These are phyloP conservation scores for Ispidina picta DNA, from an alignment of 2,797 vertebrate genomes.

Conservation along the genomic window DNA sequence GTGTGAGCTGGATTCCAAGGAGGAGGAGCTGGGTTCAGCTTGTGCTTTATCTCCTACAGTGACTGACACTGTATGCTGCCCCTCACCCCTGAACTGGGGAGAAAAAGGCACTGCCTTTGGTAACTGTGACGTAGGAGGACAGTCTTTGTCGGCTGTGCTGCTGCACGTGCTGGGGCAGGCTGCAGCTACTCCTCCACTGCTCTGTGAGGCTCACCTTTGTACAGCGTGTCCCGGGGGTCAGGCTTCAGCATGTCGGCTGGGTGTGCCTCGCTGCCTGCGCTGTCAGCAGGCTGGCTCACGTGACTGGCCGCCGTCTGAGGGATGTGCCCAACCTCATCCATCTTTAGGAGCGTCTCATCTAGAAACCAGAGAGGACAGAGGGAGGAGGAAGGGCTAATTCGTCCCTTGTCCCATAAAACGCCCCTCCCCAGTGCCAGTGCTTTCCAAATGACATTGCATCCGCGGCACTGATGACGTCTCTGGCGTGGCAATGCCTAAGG, in stretches of 20 bases:
- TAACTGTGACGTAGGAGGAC: accelerated
- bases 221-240: conserved; percentile 87
- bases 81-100: background rate
- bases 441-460: background rate
- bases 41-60: background rate
- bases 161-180: background rate
- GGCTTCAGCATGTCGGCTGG: conserved; percentile 86
- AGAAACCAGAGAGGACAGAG: background rate
- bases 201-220: conserved; percentile 76
- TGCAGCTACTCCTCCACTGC: background rate
- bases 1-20: background rate
- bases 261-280: conserved; percentile 2
- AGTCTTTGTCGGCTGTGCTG: background rate
- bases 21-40: background rate
- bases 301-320: conserved; percentile 88
- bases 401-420: background rate
- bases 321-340: conserved; percentile 87
- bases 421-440: background rate
- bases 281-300: background rate
- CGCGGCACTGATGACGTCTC: accelerated
- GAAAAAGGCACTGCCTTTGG: background rate
- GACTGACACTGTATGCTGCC: background rate
- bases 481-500: background rate
- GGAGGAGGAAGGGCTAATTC: background rate
- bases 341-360: conserved; percentile 87